Evolutionary conservation across 1,140 invertebrate genomes (phyloP).

Genomic region (Penaeus chinensis): DNA sequence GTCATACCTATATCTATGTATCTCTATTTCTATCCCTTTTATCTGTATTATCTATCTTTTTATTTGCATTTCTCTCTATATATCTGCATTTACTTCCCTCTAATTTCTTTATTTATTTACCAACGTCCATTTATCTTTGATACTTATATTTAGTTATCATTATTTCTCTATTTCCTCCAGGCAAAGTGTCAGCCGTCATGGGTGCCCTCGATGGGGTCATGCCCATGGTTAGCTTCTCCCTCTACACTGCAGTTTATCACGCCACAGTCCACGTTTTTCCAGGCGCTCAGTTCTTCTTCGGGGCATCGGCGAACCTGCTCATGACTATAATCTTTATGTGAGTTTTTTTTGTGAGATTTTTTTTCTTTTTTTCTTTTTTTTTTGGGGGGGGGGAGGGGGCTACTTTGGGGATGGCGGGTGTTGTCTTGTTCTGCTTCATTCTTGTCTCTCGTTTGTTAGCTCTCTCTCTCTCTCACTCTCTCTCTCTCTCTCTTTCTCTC

Average conservation of each 20-base stretch:
- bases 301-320: conserved; percentile 50
- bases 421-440: no score
- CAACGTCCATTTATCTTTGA: not conserved
- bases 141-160: not conserved
- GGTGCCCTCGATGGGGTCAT: conserved; percentile 62
- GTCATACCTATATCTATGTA: no score
- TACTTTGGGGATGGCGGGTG: no score
- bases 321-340: conserved; percentile 61
- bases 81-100: no score
- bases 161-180: conserved; percentile 17
- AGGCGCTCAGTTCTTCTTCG: conserved; percentile 63
- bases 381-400: no score
- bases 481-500: no score
- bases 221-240: conserved; percentile 62
- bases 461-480: no score
- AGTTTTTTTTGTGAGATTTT: conserved; percentile 3
- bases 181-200: conserved; percentile 62
- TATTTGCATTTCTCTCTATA: no score
- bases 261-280: conserved; percentile 59
- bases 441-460: no score
- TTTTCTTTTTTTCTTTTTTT: no score
- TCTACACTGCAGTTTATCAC: conserved; percentile 62
- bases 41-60: no score
- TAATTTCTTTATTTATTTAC: not conserved
- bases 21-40: no score